Evolutionary conservation across 2,888 invertebrate species (phyloP).

Genomic region (Eilema sororculum): DNA sequence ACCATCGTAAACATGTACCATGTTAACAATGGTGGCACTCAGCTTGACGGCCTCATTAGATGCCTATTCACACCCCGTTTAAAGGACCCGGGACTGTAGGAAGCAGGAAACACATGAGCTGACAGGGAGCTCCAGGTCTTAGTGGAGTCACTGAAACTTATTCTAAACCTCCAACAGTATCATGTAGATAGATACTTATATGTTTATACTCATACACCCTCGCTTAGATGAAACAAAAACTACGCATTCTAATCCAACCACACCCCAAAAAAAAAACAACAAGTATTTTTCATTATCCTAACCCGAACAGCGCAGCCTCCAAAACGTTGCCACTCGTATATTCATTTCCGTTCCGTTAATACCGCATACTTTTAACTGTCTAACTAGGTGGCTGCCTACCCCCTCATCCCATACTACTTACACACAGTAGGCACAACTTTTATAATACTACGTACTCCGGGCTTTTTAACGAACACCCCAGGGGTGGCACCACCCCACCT

Average conservation of each 20-base stretch:
- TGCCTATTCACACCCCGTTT: too few species aligned
- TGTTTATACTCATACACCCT: conserved; percentile 7
- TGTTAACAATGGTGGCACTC: too few species aligned
- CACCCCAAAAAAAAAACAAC: conserved; percentile 65
- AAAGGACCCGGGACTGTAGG: too few species aligned
- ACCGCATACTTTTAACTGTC: conserved; percentile 88
- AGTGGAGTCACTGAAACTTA: too few species aligned
- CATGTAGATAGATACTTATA: not conserved
- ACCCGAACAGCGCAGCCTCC: conserved; percentile 82
- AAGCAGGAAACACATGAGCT: too few species aligned
- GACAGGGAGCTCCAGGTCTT: too few species aligned
- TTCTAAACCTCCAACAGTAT: too few species aligned
- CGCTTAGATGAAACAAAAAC: conserved; percentile 38
- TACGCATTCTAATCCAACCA: conserved; percentile 49
- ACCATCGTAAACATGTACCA: too few species aligned
- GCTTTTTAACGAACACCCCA: conserved; percentile 86
- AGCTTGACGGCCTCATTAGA: too few species aligned
- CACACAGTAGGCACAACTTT: conserved; percentile 87
- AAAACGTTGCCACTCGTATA: conserved; percentile 83
- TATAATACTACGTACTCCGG: conserved; percentile 87
- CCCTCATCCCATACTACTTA: conserved; percentile 78
- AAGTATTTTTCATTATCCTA: conserved; percentile 85
- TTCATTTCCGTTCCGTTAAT: conserved; percentile 87
- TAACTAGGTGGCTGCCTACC: conserved; percentile 80
- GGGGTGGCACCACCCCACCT: conserved; percentile 75